Percentiles rank a stretch among this genome's conserved stretches.
These are phyloP conservation scores for Grammomys dolichurus DNA, from an alignment of 2,113 vertebrate species.

Conservation along the genomic window DNA sequence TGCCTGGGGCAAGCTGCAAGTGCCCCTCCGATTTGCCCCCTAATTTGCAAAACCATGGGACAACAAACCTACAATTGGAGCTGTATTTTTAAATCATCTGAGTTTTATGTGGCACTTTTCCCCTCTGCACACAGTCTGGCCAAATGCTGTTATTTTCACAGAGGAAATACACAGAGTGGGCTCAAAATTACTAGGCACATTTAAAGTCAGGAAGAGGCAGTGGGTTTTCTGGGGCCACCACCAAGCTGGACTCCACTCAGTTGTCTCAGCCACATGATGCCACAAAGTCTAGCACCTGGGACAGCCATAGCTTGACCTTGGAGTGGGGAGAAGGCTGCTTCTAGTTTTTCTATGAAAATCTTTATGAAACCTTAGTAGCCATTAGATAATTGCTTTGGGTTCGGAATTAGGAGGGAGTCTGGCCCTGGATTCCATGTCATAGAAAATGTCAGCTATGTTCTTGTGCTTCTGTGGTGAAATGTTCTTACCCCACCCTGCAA, in stretches of 20 bases:
- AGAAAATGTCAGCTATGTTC: conserved; percentile 62
- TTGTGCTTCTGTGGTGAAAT: conserved; percentile 12
- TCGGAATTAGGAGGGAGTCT: conserved; percentile 17
- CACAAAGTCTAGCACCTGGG: conserved; percentile 4
- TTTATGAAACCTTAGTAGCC: conserved; percentile 14
- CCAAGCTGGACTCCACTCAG: conserved; percentile 16
- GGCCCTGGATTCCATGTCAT: conserved; percentile 33
- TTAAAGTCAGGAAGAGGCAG: conserved; percentile 77
- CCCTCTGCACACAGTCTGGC: conserved; percentile 47
- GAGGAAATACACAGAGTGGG: conserved; percentile 80
- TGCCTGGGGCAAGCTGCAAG: conserved; percentile 55
- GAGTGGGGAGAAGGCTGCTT: conserved; percentile 38
- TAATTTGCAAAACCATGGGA: conserved; percentile 80
- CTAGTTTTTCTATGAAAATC: neutral
- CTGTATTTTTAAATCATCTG: conserved; percentile 79
- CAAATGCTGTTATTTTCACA: conserved; percentile 77
- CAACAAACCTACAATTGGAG: conserved; percentile 79
- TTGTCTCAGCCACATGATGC: conserved; percentile 11
- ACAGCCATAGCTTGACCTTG: neutral
- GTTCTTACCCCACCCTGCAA: conserved; percentile 53
- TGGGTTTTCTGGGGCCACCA: conserved; percentile 68
- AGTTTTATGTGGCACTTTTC: conserved; percentile 72
- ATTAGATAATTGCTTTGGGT: neutral
- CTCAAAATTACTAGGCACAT: conserved; percentile 79
- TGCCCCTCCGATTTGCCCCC: conserved; percentile 76